Evolutionary conservation across 2,113 vertebrate genomes (phyloP).

Genomic region (Cebus imitator): DNA sequence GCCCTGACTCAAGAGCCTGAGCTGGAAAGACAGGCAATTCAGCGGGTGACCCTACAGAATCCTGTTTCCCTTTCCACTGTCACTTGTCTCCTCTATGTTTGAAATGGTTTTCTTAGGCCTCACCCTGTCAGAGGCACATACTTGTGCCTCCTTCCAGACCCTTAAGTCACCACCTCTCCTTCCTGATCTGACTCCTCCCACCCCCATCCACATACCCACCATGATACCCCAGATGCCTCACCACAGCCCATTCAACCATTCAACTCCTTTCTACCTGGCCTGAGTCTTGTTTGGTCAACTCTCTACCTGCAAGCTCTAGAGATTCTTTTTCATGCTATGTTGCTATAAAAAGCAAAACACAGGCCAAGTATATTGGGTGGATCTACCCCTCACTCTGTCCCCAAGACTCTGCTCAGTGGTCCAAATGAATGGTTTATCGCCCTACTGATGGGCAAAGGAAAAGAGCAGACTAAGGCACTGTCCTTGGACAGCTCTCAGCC

Average conservation of each 20-base stretch:
- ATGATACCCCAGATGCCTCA: not conserved
- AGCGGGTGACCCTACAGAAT: not conserved
- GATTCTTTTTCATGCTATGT: not conserved
- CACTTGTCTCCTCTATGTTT: not conserved
- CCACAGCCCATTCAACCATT: not conserved
- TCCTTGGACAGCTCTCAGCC: conserved; percentile 43
- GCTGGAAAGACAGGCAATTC: not conserved
- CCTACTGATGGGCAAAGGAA: not conserved
- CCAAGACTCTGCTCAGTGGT: not conserved
- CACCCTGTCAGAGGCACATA: not conserved
- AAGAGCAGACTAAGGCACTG: not conserved
- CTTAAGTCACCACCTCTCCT: not conserved
- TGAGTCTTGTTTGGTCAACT: not conserved
- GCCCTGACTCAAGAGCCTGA: not conserved
- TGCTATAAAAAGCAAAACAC: not conserved
- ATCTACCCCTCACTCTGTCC: not conserved
- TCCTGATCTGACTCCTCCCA: not conserved
- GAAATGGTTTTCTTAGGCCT: not conserved
- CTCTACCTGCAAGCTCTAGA: not conserved
- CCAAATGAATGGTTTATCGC: not conserved
- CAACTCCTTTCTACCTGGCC: not conserved
- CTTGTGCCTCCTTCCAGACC: not conserved
- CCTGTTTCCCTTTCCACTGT: not conserved
- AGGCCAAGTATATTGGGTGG: not conserved
- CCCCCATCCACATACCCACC: not conserved